Base-by-base conservation (phyloP, 2,888 invertebrate species). In the Stratiomys singularior region DNA sequence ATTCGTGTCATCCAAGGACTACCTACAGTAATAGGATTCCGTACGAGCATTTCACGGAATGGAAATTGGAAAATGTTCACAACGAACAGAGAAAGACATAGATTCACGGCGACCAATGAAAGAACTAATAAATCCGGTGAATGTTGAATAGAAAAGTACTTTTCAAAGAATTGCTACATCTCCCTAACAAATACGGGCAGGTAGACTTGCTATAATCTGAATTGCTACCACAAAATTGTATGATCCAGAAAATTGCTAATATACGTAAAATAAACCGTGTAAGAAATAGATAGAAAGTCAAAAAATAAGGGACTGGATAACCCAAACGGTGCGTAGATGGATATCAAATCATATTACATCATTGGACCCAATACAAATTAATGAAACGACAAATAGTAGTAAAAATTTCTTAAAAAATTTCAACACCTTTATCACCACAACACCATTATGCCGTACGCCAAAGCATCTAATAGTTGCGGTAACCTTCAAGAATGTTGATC, bases 21-120 rank as follows among this genome's bases (percentile, higher is more conserved):
- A 37, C 27, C 58, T 18, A 37, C 28, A 71, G 78, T 78, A 78
- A 78, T 78, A 78, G 78, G 78, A 77, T 78, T 78, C 78, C 46
- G 58, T 52, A 37, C 37, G 52, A 52, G 15, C 63, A 72, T 76
- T 47, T 60, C 69, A 37, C 67, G 64, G 13, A 30, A 37, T 37
- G 66, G 64, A 56, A 64, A 37, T 37, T 37, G 37, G 37, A 37
- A 37, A 37, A 37, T 37, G 37, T 9, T 37, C 37, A 3, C 3
- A 9, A 37, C 9, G 37, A 37, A 37, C 3, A 37, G 37, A 37
- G 37, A 37, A 37, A 37, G 37, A 9, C 3, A 9, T 9, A 37
- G 37, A 9, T 37, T 37, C 3, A 37, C 37, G 37, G 37, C 27
- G 44, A 44, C 46, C 30, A 72, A 58, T 60, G 23, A 60, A 58